Evolutionary conservation across 2,113 vertebrate species (phyloP), one percentile per base, ranked within the genome.

Genomic region (Coracopsis vasa): DNA sequence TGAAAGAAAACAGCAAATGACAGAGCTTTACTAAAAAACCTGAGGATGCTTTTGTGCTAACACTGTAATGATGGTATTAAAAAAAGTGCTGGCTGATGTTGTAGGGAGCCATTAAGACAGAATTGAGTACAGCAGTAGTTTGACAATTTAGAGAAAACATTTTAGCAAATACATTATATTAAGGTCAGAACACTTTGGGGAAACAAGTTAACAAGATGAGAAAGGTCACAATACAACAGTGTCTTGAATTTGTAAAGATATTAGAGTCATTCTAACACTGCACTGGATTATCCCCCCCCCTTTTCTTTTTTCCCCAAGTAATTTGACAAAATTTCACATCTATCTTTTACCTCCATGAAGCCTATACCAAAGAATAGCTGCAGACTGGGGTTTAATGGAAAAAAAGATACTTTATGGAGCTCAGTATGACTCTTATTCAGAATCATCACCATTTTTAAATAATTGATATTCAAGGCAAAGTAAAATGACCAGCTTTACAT

Each of bases 401-500:
- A 37, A 69, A 47, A 15, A 42, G 15, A 23, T 28, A 44, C 45
- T 73, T 73, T 33, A 62, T 83, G 50, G 39, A 88, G 53, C 77
- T 85, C 92, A 66, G 87, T 61, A 44, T 35, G 84, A 58, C 60
- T 73, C 66, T 80, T 74, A 82, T 47, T 91, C 92, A 92, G 74
- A 90, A 86, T 66, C 66, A 80, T 50, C 42, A 35, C 33, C 67
- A 60, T 77, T 94, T 94, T 16, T 0, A 93, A 93, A 88, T 85
- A 89, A 95, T 91, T 96, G 81, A 77, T 73, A 80, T 89, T 93
- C 71, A 48, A 60, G n/a, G 51, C 35, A 70, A 80, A 92, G 50
- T 44, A 73, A 85, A 91, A 92, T 77, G 45, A 70, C 58, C 35
- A 42, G 71, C 79, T 93, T 96, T 93, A 70, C 58, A 80, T 39